A percentile compares a stretch with the other conserved stretches of the same genome.
Conservation (phyloP, 2,888 invertebrate genomes). For the Spodoptera exigua region DNA sequence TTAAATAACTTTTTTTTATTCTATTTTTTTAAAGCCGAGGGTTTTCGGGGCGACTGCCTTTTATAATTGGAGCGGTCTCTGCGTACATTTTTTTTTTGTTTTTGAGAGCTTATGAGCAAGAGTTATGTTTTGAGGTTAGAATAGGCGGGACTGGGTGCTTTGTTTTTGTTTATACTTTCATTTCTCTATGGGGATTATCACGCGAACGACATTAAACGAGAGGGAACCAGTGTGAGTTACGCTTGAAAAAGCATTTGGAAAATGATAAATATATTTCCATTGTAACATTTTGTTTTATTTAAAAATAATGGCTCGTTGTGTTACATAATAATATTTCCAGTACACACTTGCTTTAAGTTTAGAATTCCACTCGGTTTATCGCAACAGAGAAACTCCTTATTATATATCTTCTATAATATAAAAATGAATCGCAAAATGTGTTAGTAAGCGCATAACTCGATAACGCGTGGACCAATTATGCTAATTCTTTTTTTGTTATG, state of each 20-base stretch:
- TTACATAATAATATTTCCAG: too few relatives aligned
- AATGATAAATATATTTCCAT: slow-evolving; percentile 30
- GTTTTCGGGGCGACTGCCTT: slow-evolving; percentile 81
- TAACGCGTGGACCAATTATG: too few relatives aligned
- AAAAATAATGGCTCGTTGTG: too few relatives aligned
- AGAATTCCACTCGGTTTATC: too few relatives aligned
- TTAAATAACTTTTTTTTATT: slow-evolving; percentile 84
- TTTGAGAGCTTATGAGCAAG: slow-evolving; percentile 75
- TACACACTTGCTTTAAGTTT: too few relatives aligned
- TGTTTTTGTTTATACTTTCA: slow-evolving; percentile 59
- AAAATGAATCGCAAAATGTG: too few relatives aligned
- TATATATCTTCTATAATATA: too few relatives aligned
- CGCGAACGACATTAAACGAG: slow-evolving; percentile 43
- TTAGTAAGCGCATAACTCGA: too few relatives aligned
- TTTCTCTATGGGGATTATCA: slow-evolving; percentile 59
- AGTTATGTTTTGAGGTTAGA: slow-evolving; percentile 83
- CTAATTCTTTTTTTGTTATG: too few relatives aligned
- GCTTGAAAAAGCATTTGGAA: slow-evolving; percentile 40
- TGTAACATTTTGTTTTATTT: slow-evolving; percentile 24
- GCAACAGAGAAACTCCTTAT: too few relatives aligned
- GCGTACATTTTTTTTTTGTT: slow-evolving; percentile 71
- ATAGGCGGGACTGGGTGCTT: slow-evolving; percentile 60
- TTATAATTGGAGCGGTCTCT: slow-evolving; percentile 83
- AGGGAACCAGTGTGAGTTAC: slow-evolving; percentile 39
- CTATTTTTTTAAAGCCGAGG: slow-evolving; percentile 75